Base-by-base conservation (phyloP, 2,113 vertebrate genomes). In the Podocnemis expansa region DNA sequence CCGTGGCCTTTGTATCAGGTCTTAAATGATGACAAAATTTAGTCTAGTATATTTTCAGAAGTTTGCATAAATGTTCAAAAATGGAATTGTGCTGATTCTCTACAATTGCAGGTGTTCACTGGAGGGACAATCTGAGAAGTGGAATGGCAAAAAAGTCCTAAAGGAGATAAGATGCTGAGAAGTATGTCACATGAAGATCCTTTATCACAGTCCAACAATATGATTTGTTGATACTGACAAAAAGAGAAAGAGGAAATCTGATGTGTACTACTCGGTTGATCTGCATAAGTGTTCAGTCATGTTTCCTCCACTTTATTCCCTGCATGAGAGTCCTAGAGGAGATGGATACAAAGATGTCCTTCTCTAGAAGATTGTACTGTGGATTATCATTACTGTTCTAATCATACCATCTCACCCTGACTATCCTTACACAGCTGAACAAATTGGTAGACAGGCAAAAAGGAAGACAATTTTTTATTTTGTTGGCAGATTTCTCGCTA, bases 11-110 rank as follows among this genome's bases (percentile, higher is more conserved):
- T 79, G 55, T 43, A 52, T 79, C 14, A 63, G 22, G 29, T 78
- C 34, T 78, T 16, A 80, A 87, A 51, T 1, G 31, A 1, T 9
- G 41, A 31, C 17, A 78, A 70, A 86, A 86, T 34, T 34, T 12
- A 38, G 7, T 29, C 25, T 83, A 45, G 87, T 29, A 51, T 73
- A 63, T 83, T 25, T 29, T 88, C n/a, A 8, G 70, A 43, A 75
- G 41, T 75, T n/a, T 82, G 29, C 4, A 60, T 29, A 70, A 0
- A 0, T 3, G 43, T 52, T 34, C 12, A 60, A 91, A 49, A 4
- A 81, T 87, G 82, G 47, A 17, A 93, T 58, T 67, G 60, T 67
- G 34, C 60, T 67, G 31, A n/a, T n/a, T 67, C 31, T 67, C 14
- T 34, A 34, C 19, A 38, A 2, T 38, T n/a, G 63, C 63, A 67